A percentile compares a stretch with the other conserved stretches of the same genome.
Conservation (phyloP, 1,140 invertebrate species). For the Cyclina sinensis region DNA sequence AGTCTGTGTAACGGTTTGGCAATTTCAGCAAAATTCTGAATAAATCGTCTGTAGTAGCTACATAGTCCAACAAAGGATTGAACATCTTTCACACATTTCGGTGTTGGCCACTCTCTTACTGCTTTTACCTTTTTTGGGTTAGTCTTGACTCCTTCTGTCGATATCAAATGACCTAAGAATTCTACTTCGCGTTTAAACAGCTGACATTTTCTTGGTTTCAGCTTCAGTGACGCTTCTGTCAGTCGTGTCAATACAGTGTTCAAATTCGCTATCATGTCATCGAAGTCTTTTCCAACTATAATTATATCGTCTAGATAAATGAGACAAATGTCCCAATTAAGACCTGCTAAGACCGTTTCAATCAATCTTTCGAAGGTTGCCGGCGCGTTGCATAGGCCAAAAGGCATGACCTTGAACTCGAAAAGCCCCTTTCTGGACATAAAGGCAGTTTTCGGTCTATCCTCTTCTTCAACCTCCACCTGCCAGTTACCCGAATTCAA, state of each 20-base stretch:
- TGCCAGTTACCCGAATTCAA: conserved; percentile 28
- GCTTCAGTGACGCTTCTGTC: not conserved
- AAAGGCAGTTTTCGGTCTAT: conserved; percentile 23
- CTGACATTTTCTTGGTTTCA: conserved; percentile 6
- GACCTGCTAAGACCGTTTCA: not conserved
- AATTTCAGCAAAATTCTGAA: not conserved
- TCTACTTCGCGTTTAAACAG: not conserved
- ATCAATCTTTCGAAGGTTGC: not conserved
- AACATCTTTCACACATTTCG: not conserved
- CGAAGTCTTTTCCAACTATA: not conserved
- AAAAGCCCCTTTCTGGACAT: conserved; percentile 11
- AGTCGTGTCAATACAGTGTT: not conserved
- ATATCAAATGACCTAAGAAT: not conserved
- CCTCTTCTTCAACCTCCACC: not conserved
- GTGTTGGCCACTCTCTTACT: not conserved
- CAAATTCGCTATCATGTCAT: not conserved
- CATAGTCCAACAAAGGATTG: not conserved
- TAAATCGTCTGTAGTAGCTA: conserved; percentile 11
- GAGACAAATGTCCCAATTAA: conserved; percentile 2
- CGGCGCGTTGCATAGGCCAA: conserved; percentile 12
- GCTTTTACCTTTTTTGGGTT: not conserved
- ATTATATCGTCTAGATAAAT: not conserved
- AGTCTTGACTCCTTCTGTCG: not conserved
- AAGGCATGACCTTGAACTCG: not conserved
- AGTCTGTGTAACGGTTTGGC: not conserved